Evolutionary conservation across 2,113 vertebrate genomes (phyloP), one percentile per base, ranked within the genome.

Genomic region (Semnornis frantzii): DNA sequence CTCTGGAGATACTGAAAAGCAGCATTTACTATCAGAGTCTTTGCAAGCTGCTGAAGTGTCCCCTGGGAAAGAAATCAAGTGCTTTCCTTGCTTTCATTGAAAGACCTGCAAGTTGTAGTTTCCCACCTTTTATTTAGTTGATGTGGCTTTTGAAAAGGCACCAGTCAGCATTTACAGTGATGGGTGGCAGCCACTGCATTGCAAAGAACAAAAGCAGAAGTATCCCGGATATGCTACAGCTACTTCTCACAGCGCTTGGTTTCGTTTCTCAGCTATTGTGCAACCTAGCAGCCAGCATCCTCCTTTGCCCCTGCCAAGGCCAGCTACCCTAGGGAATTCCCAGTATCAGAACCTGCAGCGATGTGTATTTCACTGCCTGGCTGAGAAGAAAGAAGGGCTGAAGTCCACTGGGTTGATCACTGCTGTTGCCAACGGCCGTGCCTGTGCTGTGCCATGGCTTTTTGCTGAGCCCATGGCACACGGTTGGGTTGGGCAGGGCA

Each of bases 121-220:
- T 78, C 28, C 44, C 64, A 85, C 25, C 60, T 87, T 74, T 63
- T 15, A 54, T 62, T 93, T 73, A 66, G 34, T 50, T 46, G 77
- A 84, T 4, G 4, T 19, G 48, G 71, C 64, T 92, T 89, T 82
- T 71, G 42, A 71, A 87, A 85, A 85, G 21, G 30, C 50, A 64
- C 50, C 37, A 74, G 63, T 76, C 74, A 76, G 73, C 13, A 4
- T 79, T 90, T 87, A 27, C 1, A 1, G 34, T 50, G 84, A 94
- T 55, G 78, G 46, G 85, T 72, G 31, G n/a, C 89, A 89, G 39
- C 23, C 60, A 54, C 68, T 46, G n/a, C 15, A 15, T 27, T 72
- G 21, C 42, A 75, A 82, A 82, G 86, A 91, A 80, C 72, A 94
- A 91, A 94, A 95, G 84, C 37, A 85, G 94, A 96, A 93, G 87